These are phyloP conservation scores for Drosophila parvula DNA, from an alignment of 1,140 invertebrate genomes.

Conservation along the genomic window DNA sequence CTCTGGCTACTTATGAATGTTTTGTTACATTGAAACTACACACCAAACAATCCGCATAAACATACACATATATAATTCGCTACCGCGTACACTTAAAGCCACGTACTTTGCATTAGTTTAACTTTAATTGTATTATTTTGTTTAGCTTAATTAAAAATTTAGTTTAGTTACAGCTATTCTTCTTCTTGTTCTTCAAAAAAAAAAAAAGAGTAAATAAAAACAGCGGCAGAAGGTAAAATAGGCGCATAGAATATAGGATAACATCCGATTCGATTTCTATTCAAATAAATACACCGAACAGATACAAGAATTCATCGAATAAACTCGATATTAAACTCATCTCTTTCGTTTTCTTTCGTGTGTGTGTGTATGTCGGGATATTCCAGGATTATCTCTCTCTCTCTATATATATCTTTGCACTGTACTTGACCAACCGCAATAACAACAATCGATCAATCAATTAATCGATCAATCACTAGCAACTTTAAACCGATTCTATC, in stretches of 20 bases:
- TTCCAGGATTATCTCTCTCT: neutral
- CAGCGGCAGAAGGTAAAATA: slow-evolving; percentile 10
- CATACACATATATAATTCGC: slow-evolving; percentile 34
- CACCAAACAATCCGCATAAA: slow-evolving; percentile 2
- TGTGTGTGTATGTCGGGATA: neutral
- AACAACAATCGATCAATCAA: slow-evolving; percentile 35
- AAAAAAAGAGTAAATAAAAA: slow-evolving; percentile 29
- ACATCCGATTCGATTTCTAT: slow-evolving; percentile 9
- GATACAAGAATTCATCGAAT: neutral
- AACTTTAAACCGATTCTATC: slow-evolving; percentile 53
- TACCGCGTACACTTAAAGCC: slow-evolving; percentile 63
- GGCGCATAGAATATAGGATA: slow-evolving; percentile 2
- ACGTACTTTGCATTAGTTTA: slow-evolving; percentile 58
- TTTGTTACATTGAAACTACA: slow-evolving; percentile 38
- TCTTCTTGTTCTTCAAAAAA: too few relatives aligned
- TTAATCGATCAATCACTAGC: slow-evolving; percentile 31
- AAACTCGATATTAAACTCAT: neutral
- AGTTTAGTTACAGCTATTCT: slow-evolving; percentile 29
- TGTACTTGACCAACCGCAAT: slow-evolving; percentile 1
- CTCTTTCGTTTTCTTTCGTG: neutral
- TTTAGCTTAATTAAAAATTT: slow-evolving; percentile 19
- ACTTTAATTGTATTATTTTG: slow-evolving; percentile 10
- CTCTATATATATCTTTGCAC: neutral
- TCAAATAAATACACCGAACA: slow-evolving; percentile 1
- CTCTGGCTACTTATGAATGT: slow-evolving; percentile 17